Conservation (phyloP, 1,140 invertebrate species). For the Brachionus rotundiformis region DNA sequence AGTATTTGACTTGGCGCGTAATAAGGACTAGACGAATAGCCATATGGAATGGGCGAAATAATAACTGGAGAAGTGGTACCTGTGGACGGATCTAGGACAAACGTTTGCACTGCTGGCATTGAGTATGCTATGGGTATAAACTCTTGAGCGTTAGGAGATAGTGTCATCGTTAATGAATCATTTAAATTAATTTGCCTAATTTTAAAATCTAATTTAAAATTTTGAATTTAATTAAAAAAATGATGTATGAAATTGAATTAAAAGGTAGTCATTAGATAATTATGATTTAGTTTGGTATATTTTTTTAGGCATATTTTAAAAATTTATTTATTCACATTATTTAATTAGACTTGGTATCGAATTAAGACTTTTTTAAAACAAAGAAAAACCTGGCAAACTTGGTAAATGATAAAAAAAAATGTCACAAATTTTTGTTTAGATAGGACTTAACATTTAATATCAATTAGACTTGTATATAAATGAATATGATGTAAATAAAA, state of each 20-base stretch:
- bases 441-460: background rate
- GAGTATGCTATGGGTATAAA: constrained; percentile 9
- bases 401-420: background rate
- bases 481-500: background rate
- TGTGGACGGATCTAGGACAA: background rate
- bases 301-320: constrained; percentile 4
- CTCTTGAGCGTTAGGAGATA: constrained; percentile 34
- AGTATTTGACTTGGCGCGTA: constrained; percentile 14
- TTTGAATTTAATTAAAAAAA: constrained; percentile 12
- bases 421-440: constrained; percentile 8
- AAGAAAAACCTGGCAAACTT: background rate
- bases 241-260: background rate
- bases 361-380: too few relatives aligned
- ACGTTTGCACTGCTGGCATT: constrained; percentile 1
- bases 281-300: background rate
- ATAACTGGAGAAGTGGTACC: constrained; percentile 21
- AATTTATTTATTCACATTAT: background rate
- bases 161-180: constrained; percentile 34
- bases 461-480: background rate
- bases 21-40: background rate
- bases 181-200: background rate
- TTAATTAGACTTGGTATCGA: too few relatives aligned
- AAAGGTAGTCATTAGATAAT: background rate
- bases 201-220: constrained; percentile 20
- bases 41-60: background rate